Evolutionary conservation across 2,888 invertebrate species (phyloP), one percentile per base, ranked within the genome.

Genomic region (Stenchaetothrips biformis): DNA sequence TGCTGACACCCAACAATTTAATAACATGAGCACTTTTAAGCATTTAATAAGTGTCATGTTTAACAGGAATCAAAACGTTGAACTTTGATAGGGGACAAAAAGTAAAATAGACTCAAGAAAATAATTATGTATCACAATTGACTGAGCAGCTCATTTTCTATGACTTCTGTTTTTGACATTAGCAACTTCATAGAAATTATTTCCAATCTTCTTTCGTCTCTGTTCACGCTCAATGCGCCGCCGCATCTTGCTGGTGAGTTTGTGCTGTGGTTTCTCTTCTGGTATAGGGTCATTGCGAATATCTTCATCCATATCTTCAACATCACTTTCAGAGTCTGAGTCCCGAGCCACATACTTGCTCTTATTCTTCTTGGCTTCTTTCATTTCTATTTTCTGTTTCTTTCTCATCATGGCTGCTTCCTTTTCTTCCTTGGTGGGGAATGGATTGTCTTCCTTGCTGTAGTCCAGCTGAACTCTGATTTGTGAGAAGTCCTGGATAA

Each of bases 151-250:
- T 84, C 87, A 90, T 84, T 91, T 93, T 85, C 92, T 92, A 85
- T 91, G 91, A 87, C 94, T 95, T 83, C 92, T 91, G 87, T 96
- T 96, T 86, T 96, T 96, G 80, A 96, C 96, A 89, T 96, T 96
- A 13, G 93, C 90, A 49, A 93, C 91, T 90, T 95, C 95, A 87
- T 96, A 96, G 86, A 96, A 96, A 87, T 96, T 94, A 86, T 94
- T 95, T 83, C 96, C 96, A 81, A 94, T 92, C 85, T 94, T 95
- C 86, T 92, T 94, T 16, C 94, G 89, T 83, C 93, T 94, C 83
- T 90, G 90, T 16, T 92, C 90, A 83, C 95, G 89, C 82, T 95
- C 94, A 3, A 92, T 83, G 0, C 93, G 92, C 83, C 96, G 90
- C 83, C 91, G 90, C 85, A 95, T 91, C 87, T 93, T 95, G 78